Evolutionary conservation across 2,888 invertebrate genomes (phyloP), one percentile per base, ranked within the genome.

Genomic region (Nysson spinosus): DNA sequence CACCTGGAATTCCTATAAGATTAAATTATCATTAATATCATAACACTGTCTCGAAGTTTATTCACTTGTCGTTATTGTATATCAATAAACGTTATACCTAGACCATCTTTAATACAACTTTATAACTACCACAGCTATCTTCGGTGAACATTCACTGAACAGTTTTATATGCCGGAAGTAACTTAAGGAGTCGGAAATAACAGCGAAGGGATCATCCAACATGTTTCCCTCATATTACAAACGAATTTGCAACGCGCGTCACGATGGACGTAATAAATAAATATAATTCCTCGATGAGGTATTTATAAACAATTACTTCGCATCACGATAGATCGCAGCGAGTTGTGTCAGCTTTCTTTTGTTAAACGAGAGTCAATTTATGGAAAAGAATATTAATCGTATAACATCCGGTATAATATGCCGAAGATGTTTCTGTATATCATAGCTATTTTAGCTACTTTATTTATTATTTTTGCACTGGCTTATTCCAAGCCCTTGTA

Each of bases 381-480:
- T 11, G 37, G 11, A 20, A 55, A 50, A 55, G 46, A 55, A 32
- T 17, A 47, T 12, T 60, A 30, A 70, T 32, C 39, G 37, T 7
- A 20, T 17, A n/a, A n/a, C 49, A 62, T 20, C 51, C 42, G 20
- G 47, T 52, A 55, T 19, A 52, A 68, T 66, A 63, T 42, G 46
- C 54, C 17, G 40, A 73, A 68, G 72, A 82, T 81, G 79, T 60
- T 69, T 69, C 66, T 80, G 60, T 77, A 76, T 63, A 62, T 82
- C 62, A 57, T 76, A 56, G 70, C 60, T 54, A 17, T 68, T 11
- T 69, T 68, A 46, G 64, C 72, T 58, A 68, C 73, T 34, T 43
- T 78, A 58, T 55, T 69, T 32, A 62, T 68, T 71, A 79, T 82
- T 80, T 82, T 82, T 81, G 81, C 77, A 79, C 49, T 76, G 14